A percentile compares a stretch with the other conserved stretches of the same genome.
Evolutionary conservation across 2,797 vertebrate species (phyloP).

Genomic region (Lateolabrax maculatus): DNA sequence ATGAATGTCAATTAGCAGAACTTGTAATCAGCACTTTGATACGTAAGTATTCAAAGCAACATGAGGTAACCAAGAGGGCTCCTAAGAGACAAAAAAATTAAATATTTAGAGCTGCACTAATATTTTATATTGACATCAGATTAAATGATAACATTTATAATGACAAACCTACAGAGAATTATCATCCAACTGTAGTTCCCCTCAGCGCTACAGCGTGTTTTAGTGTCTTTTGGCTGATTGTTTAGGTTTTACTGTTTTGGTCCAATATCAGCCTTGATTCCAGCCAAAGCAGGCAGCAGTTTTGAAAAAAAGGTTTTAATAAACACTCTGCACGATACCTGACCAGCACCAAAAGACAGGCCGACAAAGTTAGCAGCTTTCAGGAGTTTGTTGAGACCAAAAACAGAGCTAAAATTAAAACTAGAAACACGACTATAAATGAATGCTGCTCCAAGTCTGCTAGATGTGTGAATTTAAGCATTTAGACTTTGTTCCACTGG

Average conservation of each 20-base stretch:
- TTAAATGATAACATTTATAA: not conserved
- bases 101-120: conserved; percentile 9
- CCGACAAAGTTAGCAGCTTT: not conserved
- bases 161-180: not conserved
- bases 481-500: not conserved
- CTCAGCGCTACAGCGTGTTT: not conserved
- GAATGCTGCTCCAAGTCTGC: not conserved
- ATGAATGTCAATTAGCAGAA: conserved; percentile 7
- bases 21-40: conserved; percentile 17
- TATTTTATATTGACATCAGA: not conserved
- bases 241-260: not conserved
- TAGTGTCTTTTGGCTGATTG: not conserved
- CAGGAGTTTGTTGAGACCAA: not conserved
- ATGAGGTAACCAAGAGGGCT: not conserved
- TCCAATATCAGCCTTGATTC: not conserved
- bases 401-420: not conserved
- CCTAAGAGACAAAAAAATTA: not conserved
- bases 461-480: not conserved
- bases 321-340: no score
- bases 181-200: not conserved
- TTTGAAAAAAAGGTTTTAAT: not conserved
- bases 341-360: not conserved
- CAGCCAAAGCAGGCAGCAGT: not conserved
- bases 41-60: conserved; percentile 5
- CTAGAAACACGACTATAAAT: not conserved